phyloP scores from a whole-genome alignment of 2,888 invertebrate species.

The Leucophenga maculata region DNA sequence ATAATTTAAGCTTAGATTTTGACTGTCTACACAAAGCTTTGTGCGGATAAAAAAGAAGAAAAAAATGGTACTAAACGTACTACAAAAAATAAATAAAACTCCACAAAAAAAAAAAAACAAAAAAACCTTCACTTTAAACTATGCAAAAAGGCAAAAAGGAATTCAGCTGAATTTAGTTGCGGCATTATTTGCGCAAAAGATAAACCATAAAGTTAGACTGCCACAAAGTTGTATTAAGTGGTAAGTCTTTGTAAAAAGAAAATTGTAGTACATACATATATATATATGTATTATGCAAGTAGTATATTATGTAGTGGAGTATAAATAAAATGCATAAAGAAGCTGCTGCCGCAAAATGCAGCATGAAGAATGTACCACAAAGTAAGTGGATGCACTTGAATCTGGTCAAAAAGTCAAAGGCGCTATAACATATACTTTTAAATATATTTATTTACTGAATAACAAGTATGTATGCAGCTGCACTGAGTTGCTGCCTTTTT shows the following conservation, averaged over 20 bases:
- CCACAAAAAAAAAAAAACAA: no score
- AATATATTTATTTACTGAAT: neutral
- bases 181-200: slow-evolving; percentile 10
- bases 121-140: no score
- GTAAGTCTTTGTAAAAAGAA: neutral
- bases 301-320: neutral
- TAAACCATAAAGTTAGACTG: neutral
- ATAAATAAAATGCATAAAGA: neutral
- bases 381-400: slow-evolving; percentile 8
- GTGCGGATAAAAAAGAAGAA: neutral
- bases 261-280: neutral
- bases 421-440: neutral
- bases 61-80: neutral
- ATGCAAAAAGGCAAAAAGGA: neutral
- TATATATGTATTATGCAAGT: neutral
- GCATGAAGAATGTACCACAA: slow-evolving; percentile 1
- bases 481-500: no score
- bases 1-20: slow-evolving; percentile 5
- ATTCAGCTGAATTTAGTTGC: neutral
- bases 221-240: neutral
- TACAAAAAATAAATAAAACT: neutral
- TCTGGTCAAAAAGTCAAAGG: slow-evolving; percentile 6
- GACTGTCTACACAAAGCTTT: neutral
- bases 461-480: neutral
- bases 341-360: neutral